Evolutionary conservation across 2,797 vertebrate species (phyloP), one percentile per base, ranked within the genome.

Genomic region (Macroramphosus scolopax): DNA sequence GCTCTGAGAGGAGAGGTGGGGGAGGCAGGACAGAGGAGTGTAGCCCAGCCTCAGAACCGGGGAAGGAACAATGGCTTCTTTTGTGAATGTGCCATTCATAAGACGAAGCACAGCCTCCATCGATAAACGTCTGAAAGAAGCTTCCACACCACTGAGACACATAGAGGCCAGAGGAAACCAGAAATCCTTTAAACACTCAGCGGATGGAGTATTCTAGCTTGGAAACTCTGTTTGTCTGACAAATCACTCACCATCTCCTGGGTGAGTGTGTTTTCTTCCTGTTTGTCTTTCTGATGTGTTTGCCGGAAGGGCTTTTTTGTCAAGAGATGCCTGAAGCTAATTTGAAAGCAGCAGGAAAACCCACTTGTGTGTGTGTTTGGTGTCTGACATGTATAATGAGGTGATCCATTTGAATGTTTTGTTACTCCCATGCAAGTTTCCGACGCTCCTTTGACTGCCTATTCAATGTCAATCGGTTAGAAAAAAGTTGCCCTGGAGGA

Each of bases 31-130:
- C 51, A 50, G 52, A 36, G 17, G 48, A 49, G 54, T 8, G 34
- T 36, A 60, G 52, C 15, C 25, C 14, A 33, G 34, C 55, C 36
- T 55, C 40, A 17, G 41, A 26, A 40, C 17, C n/a, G n/a, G 2
- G 10, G 34, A 36, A 13, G 51, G 32, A 74, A 88, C 77, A 88
- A 77, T 80, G 75, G 53, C 47, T n/a, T 35, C 65, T 72, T 57
- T 88, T 90, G 84, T 88, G 7, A 14, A 52, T 1, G 72, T 49
- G 51, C 51, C 57, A 47, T 70, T 78, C 71, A 65, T 52, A 67
- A 37, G 20, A 22, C n/a, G 33, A 38, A 29, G 72, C 40, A 1
- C 57, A 55, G 65, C 60, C 73, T 80, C 50, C 65, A 30, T 68
- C 58, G 34, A 40, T 57, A 8, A 72, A 48, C 45, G 49, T 32